phyloP scores from a whole-genome alignment of 2,888 invertebrate species.

The Drosophila conformis region DNA sequence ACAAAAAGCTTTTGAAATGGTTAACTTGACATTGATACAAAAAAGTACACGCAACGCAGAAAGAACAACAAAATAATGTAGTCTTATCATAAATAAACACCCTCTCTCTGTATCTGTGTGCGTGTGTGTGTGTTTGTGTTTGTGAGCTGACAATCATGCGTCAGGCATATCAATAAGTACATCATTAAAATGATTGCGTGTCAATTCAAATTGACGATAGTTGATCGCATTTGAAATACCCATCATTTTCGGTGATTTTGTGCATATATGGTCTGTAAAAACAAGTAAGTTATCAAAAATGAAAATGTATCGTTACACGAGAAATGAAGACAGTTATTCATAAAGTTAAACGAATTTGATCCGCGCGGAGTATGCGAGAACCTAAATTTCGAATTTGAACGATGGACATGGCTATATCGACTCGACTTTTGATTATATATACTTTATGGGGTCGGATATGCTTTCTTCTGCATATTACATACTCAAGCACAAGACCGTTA shows the following conservation, averaged over 20 bases:
- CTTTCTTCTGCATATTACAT: background rate
- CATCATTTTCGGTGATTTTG: background rate
- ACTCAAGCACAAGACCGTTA: background rate
- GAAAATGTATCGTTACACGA: background rate
- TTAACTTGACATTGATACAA: conserved; percentile 75
- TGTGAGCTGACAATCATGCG: conserved; percentile 37
- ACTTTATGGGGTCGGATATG: background rate
- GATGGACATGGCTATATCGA: background rate
- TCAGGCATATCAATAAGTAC: conserved; percentile 71
- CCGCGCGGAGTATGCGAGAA: background rate
- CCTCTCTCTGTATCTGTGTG: background rate
- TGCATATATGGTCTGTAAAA: background rate
- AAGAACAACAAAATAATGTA: conserved; percentile 37
- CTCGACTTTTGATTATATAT: background rate
- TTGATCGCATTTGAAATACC: conserved; percentile 21
- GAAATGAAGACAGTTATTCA: background rate
- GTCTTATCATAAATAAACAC: conserved; percentile 60
- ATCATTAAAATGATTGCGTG: conserved; percentile 49
- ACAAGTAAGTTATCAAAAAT: background rate
- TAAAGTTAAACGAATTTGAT: background rate
- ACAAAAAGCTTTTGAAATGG: conserved; percentile 56
- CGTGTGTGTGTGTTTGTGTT: background rate
- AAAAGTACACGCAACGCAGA: conserved; percentile 30
- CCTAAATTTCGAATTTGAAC: background rate
- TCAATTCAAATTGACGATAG: background rate